These are phyloP conservation scores for Poliocrania exsul DNA, from an alignment of 2,797 vertebrate species.

Conservation along the genomic window DNA sequence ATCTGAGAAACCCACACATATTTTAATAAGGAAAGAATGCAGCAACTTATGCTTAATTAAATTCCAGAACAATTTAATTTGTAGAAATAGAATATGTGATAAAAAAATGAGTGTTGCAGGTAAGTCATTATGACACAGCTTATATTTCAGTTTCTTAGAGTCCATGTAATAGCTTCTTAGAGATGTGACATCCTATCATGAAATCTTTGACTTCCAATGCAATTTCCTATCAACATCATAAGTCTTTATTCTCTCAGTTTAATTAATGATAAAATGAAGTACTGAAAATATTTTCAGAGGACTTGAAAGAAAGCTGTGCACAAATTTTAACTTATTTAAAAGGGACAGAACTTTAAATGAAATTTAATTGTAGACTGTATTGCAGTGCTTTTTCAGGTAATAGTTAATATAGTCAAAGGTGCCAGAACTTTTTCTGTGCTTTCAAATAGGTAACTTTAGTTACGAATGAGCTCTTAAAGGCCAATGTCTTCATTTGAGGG, in stretches of 20 bases:
- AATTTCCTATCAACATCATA: neutral
- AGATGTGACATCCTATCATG: neutral
- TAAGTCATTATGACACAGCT: neutral
- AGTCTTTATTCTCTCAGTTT: neutral
- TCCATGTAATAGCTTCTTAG: neutral
- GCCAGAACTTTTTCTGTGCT: neutral
- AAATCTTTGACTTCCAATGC: neutral
- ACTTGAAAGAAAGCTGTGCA: neutral
- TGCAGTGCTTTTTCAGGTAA: neutral
- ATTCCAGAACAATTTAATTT: neutral
- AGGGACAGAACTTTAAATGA: neutral
- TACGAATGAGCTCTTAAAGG: slow-evolving; percentile 21
- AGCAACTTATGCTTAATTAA: neutral
- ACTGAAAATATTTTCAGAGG: neutral
- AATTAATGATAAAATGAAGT: neutral
- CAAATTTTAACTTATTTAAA: neutral
- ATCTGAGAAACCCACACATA: neutral
- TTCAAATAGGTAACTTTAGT: slow-evolving; percentile 21
- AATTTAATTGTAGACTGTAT: neutral
- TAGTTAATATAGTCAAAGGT: neutral
- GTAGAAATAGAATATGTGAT: neutral
- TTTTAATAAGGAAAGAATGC: neutral
- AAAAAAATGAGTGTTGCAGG: neutral
- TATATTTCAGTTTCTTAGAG: neutral
- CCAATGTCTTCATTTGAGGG: slow-evolving; percentile 22